Conservation (phyloP, 2,113 vertebrate species). For the Canis aureus region DNA sequence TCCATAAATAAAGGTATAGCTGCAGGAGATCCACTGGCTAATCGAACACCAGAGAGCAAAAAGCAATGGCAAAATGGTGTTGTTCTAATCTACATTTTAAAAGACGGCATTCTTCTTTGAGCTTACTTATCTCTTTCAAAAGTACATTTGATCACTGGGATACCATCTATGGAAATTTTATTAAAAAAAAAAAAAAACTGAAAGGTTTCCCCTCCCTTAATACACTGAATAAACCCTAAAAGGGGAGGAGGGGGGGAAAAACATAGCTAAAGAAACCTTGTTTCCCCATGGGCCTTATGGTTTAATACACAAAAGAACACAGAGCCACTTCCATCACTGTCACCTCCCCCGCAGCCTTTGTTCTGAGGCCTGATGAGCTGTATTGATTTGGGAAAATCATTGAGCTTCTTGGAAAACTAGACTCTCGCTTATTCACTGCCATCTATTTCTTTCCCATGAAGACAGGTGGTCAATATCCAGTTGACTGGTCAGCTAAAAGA, state of each 20-base stretch:
- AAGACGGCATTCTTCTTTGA: not conserved
- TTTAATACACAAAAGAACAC: slow-evolving; percentile 88
- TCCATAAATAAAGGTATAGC: not conserved
- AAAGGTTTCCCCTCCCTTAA: slow-evolving; percentile 17
- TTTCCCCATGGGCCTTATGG: slow-evolving; percentile 80
- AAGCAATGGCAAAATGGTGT: not conserved
- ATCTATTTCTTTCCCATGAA: slow-evolving; percentile 89
- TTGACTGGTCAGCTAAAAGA: slow-evolving; percentile 87
- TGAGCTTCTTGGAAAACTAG: slow-evolving; percentile 91
- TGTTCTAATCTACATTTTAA: not conserved
- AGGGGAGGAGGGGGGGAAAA: not conserved
- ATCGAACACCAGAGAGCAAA: slow-evolving; percentile 21
- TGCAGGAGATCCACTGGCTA: slow-evolving; percentile 8
- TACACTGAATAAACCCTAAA: slow-evolving; percentile 74
- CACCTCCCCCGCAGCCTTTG: slow-evolving; percentile 86
- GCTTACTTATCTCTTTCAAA: slow-evolving; percentile 40
- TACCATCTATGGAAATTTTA: slow-evolving; percentile 62
- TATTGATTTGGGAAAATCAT: slow-evolving; percentile 91
- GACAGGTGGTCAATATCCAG: slow-evolving; percentile 92
- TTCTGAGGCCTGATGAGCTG: slow-evolving; percentile 89
- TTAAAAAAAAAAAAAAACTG: slow-evolving; percentile 28
- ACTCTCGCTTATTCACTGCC: slow-evolving; percentile 88
- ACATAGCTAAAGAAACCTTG: slow-evolving; percentile 73
- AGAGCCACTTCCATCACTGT: slow-evolving; percentile 88
- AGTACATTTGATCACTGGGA: slow-evolving; percentile 23